Evolutionary conservation across 2,113 vertebrate genomes (phyloP), one percentile per base, ranked within the genome.

Genomic region (Lates calcarifer): DNA sequence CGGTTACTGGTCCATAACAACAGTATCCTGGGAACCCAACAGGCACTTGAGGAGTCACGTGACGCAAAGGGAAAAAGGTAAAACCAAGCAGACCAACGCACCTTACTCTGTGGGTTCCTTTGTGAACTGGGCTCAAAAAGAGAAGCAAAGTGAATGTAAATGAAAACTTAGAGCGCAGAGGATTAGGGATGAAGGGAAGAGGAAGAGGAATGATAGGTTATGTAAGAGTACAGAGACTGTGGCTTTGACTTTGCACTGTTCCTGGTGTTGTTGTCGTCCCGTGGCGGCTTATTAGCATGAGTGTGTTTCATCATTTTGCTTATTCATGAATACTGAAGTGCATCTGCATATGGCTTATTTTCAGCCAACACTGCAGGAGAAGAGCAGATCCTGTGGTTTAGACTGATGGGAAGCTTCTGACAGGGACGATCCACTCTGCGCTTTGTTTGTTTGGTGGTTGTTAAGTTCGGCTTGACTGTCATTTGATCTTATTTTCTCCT

Each of bases 1-100:
- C 26, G 70, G 89, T 84, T 84, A 89, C 89, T 41, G 47, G 83
- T 43, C 86, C 84, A 77, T 91, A 86, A 91, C 89, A 87, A 92
- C 89, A 20, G 82, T 90, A 76, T 91, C 90, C 80, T 55, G 84
- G 86, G 84, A 85, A 61, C 85, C 61, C 18, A 70, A 64, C 79
- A 29, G 58, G 81, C 65, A 67, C 87, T 79, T 47, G 53, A 81
- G 68, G 37, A 80, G 77, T 88, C 82, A 82, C 65, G 47, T 89
- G 87, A 89, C 18, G 64, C 37, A 64, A 43, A 81, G 29, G 20
- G 26, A 56, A 37, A 45, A 73, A 41, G 22, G 24, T 37, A 66
- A 60, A 81, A 37, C 5, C 35, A n/a, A 65, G n/a, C 2, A 33
- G 57, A 43, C n/a, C 17, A 17, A 56, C 45, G 15, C 0, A 24